Base-by-base conservation (phyloP, 1,140 invertebrate genomes). In the Pseudomyrmex sp. region DNA sequence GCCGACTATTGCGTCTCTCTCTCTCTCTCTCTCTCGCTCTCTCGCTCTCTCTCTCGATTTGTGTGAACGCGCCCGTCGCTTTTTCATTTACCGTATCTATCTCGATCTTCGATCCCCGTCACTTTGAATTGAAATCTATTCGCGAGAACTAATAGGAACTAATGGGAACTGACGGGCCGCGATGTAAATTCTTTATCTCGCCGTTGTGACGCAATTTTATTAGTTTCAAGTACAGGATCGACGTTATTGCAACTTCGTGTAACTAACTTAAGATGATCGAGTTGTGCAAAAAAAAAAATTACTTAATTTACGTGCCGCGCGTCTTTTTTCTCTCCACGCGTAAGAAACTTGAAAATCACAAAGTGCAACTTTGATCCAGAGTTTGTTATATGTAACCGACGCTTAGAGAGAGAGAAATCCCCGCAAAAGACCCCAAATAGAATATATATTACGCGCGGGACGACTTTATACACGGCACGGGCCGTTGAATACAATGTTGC, bases 81-180 rank as follows among this genome's bases (percentile, higher is more conserved):
- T 87, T 89, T 73, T 74, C 68, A 82, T 73, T 35, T 76, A 72
- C 70, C 72, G 54, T 26, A 26, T 66, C 1, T 23, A 10, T 69
- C 50, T 20, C 83, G 86, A 88, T 85, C 72, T 85, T 85, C 35
- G 35, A 35, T 85, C 88, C 83, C n/a, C 12, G n/a, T 46, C 46
- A 18, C 69, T 69, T 80, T 61, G 35, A 35, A 84, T 80, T 84
- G 62, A 86, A 35, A 84, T 84, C 85, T 86, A 88, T 88, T 85
- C 83, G 73, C 58, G 26, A 35, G 35, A 35, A 35, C 35, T 5
- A 35, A 35, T 50, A n/a, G 18, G 56, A 35, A 61, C 85, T 88
- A 85, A 88, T 85, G 74, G 62, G 58, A 9, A 52, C 73, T 61
- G 86, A 85, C 69, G 35, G 68, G 50, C 23, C 84, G 56, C 84